These are phyloP conservation scores for Poecile montanus DNA, from an alignment of 2,797 vertebrate species.

Conservation along the genomic window DNA sequence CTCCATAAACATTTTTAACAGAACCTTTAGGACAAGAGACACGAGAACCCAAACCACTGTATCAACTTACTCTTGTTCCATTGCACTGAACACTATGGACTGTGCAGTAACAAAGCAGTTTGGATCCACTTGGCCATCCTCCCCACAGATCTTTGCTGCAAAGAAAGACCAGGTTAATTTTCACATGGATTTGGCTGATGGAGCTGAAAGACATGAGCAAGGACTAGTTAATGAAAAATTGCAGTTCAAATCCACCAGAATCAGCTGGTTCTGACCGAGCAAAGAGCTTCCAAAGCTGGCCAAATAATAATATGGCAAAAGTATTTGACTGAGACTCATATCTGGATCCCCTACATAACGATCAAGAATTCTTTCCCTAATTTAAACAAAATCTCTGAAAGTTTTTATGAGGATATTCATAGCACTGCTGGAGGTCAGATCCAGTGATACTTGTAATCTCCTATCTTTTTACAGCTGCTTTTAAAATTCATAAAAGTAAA, in stretches of 20 bases:
- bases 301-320: neutral
- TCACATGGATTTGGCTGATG: neutral
- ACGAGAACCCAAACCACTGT: neutral
- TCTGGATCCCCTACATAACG: neutral
- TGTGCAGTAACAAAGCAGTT: slow-evolving; percentile 96
- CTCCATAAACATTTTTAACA: neutral
- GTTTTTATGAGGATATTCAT: neutral
- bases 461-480: neutral
- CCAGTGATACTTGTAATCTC: neutral
- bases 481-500: neutral
- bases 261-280: neutral
- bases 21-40: neutral
- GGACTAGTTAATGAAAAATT: neutral
- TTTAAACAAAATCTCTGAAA: neutral
- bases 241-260: neutral
- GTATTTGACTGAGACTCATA: neutral
- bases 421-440: neutral
- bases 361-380: neutral
- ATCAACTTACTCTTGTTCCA: slow-evolving; percentile 94
- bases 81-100: slow-evolving; percentile 86
- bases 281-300: neutral
- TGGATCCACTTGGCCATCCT: slow-evolving; percentile 97
- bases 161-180: slow-evolving; percentile 41
- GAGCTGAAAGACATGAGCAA: neutral
- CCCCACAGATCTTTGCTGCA: slow-evolving; percentile 96